Base-by-base conservation (phyloP, 2,797 vertebrate genomes). In the Peromyscus attwateri region DNA sequence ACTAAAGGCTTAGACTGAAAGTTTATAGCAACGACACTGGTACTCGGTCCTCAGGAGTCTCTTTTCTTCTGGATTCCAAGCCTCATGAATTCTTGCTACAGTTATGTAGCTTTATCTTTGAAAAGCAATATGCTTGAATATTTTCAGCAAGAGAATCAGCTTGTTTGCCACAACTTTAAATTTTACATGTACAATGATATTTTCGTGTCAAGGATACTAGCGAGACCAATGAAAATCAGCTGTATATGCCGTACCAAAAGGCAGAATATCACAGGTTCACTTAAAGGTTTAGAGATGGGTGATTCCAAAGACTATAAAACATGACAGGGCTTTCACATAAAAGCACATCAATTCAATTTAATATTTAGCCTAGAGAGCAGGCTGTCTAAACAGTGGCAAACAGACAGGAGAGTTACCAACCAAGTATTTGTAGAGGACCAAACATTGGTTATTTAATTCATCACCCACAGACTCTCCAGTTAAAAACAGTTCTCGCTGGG, bases 401-500 rank as follows among this genome's bases (percentile, higher is more conserved):
- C 14, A 64, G 70, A 94, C 23, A 89, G 60, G 91, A 93, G 57
- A 87, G 31, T 4, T 88, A 83, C 29, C 43, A 91, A 85, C 13
- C 68, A 94, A 76, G 23, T 62, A 91, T 87, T 89, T 64, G 94
- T 29, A 37, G 10, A 93, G 5, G 43, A 68, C 25, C n/a, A 93
- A 60, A 97, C 52, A 97, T 21, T 87, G 82, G 91, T 55, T 57
- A 83, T 60, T 73, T 0, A 94, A 79, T n/a, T 34, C 71, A 87
- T 83, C 40, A 95, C 46, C 95, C n/a, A 96, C 66, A 93, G 88
- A 95, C 83, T 88, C 27, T 93, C 80, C 73, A 95, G 96, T 84
- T 75, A 34, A 83, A 88, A 95, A 97, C 62, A 34, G 88, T 62
- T 43, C 29, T 75, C 60, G 43, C 64, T 87, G 6, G 11, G 21